Evolutionary conservation across 2,113 vertebrate genomes (phyloP), one percentile per base, ranked within the genome.

Genomic region (Montifringilla adamsi): DNA sequence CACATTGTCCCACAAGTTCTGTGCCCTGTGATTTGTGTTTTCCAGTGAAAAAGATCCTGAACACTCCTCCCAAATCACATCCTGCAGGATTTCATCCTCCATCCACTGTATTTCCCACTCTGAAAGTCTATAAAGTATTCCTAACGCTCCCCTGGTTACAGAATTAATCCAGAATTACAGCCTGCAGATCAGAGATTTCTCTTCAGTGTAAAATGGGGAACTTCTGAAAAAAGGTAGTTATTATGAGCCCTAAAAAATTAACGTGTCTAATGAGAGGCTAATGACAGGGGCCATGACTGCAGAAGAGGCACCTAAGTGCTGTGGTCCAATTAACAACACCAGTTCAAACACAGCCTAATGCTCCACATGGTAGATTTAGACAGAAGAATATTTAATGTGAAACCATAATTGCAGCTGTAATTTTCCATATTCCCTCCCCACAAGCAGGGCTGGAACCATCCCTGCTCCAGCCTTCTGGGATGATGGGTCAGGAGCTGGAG

Each of bases 251-350:
- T 94, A 89, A 94, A 94, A 96, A 96, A 95, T 95, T 95, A 95
- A 89, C 31, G 19, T 56, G 70, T 72, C 81, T 97, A 97, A 96
- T 83, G 87, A 93, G 95, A 87, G 90, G 87, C 93, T 96, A 96
- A 96, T 85, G 84, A 89, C 86, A 89, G 4, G 30, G 95, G 92
- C 87, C 89, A 56, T 30, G 87, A 76, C 81, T 73, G 70, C 89
- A 91, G 89, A 85, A 62, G 69, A 91, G 15, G 74, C 74, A 75
- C 68, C 91, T 83, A 28, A 95, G 93, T 66, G 68, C 81, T 83
- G 81, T 11, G 87, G 93, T 84, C 94, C 89, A 94, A 76, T 95
- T 94, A 94, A 74, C 81, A 94, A 1, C 79, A 68, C 89, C 93
- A 93, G 95, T 79, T 94, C 93, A 96, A 96, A 95, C 76, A 62